Evolutionary conservation across 2,797 vertebrate genomes (phyloP).

Genomic region (Muscicapa comitata): DNA sequence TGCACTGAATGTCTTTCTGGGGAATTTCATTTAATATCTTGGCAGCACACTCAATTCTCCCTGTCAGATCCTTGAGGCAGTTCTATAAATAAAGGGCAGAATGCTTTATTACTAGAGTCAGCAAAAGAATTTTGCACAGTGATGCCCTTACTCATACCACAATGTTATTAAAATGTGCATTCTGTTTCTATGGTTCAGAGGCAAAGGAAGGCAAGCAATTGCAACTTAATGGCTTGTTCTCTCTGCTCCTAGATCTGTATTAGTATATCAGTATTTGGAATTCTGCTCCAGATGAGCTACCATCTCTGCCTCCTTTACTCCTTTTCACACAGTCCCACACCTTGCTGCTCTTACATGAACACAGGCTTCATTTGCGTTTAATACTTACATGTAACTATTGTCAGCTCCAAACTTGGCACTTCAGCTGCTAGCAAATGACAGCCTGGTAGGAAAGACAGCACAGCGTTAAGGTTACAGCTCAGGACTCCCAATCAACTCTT

Average conservation of each 20-base stretch:
- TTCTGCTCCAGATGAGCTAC: not conserved
- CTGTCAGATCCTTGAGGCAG: constrained; percentile 72
- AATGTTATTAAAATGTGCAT: constrained; percentile 21
- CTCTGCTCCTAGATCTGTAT: not conserved
- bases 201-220: not conserved
- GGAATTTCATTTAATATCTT: constrained; percentile 77
- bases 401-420: not conserved
- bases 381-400: not conserved
- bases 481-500: accelerated
- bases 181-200: not conserved
- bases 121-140: constrained; percentile 58
- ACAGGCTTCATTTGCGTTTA: not conserved
- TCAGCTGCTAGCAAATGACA: not conserved
- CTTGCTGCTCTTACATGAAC: not conserved
- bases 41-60: constrained; percentile 70
- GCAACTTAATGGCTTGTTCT: not conserved
- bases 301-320: not conserved
- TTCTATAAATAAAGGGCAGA: constrained; percentile 73
- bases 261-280: not conserved
- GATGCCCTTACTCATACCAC: constrained; percentile 49
- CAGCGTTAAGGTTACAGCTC: not conserved
- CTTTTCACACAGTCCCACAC: not conserved
- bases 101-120: constrained; percentile 66
- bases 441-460: not conserved
- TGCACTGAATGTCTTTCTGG: constrained; percentile 67